phyloP scores from a whole-genome alignment of 2,797 vertebrate species.

The Bradypus variegatus region DNA sequence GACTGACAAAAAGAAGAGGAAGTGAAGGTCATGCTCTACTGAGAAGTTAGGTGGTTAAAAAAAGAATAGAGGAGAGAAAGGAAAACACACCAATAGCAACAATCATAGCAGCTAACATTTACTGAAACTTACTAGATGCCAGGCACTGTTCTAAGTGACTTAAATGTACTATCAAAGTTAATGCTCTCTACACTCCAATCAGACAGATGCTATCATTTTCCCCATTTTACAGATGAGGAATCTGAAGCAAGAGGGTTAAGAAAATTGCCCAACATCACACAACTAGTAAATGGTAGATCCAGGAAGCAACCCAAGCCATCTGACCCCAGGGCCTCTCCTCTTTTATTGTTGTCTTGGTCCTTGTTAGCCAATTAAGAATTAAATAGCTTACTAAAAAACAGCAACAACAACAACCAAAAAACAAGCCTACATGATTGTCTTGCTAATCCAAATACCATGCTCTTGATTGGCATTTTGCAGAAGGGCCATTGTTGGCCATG shows the following conservation, averaged over 20 bases:
- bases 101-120: neutral
- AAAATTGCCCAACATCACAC: neutral
- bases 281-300: no score
- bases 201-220: neutral
- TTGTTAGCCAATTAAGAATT: constrained; percentile 58
- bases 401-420: constrained; percentile 30
- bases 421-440: constrained; percentile 74
- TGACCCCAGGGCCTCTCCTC: neutral
- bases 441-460: constrained; percentile 77
- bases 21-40: neutral
- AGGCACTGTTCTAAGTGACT: neutral
- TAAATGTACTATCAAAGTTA: neutral
- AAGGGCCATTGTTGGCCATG: constrained; percentile 74
- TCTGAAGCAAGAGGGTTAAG: neutral
- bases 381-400: constrained; percentile 75
- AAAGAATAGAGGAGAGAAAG: neutral
- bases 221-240: neutral
- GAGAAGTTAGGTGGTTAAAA: neutral
- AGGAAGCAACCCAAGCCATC: neutral
- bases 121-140: neutral
- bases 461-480: constrained; percentile 73
- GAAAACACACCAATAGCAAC: neutral
- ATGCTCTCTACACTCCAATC: no score
- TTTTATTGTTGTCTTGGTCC: neutral
- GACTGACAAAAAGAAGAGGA: neutral